A percentile compares a stretch with the other conserved stretches of the same genome.
Evolutionary conservation across 23 tunicate species (phyloP).

Genomic region (Oikopleura vanhoeffeni): DNA sequence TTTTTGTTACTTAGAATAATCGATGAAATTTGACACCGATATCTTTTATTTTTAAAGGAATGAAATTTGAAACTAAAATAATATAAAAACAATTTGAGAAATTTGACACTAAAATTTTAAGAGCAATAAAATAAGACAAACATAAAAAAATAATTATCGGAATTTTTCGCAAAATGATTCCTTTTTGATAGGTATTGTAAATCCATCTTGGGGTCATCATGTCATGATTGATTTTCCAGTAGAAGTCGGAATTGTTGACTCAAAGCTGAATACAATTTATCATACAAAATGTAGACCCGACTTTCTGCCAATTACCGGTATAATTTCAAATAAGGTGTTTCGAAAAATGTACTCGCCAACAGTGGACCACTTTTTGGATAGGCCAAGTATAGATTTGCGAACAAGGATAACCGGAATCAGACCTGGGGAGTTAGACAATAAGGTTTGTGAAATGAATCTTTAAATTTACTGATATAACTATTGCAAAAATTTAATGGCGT

Average conservation of each 20-base stretch:
- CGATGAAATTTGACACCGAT: too few species aligned
- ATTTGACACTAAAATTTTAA: too few species aligned
- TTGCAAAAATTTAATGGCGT: too few species aligned
- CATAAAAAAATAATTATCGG: too few species aligned
- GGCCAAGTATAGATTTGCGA: neutral
- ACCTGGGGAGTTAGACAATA: neutral
- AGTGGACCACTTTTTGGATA: neutral
- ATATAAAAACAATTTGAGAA: too few species aligned
- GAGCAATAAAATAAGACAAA: too few species aligned
- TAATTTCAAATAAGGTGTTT: neutral
- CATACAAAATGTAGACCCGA: neutral
- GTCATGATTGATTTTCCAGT: conserved; percentile 6
- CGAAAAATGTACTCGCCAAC: neutral
- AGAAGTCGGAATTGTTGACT: conserved; percentile 12
- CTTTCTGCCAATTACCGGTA: neutral
- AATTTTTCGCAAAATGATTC: too few species aligned
- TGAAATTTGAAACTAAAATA: too few species aligned
- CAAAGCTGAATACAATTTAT: neutral
- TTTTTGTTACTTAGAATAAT: too few species aligned
- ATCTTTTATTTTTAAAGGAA: too few species aligned
- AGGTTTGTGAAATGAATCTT: too few species aligned
- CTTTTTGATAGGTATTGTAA: neutral
- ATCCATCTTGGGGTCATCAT: conserved; percentile 1
- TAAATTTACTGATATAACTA: too few species aligned
- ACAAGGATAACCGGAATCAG: conserved; percentile 9